phyloP scores from a whole-genome alignment of 2,888 invertebrate species.

The Amblyjoppa proteus region DNA sequence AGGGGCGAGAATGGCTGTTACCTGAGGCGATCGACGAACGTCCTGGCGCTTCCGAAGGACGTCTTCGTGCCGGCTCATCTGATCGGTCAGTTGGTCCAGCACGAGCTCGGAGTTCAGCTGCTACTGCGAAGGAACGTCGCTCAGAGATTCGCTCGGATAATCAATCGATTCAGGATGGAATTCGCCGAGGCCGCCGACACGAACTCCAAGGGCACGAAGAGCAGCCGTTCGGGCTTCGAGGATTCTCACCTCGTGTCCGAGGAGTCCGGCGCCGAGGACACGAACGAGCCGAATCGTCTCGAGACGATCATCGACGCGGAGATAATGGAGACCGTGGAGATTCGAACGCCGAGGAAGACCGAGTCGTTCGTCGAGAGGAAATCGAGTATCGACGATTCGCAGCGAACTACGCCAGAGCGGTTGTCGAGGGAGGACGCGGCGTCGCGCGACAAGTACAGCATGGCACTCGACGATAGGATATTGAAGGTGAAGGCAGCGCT shows the following conservation, averaged over 20 bases:
- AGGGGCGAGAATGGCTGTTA: conserved; percentile 92
- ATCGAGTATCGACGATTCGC: conserved; percentile 81
- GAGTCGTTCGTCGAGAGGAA: conserved; percentile 79
- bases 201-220: conserved; percentile 73
- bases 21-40: conserved; percentile 88
- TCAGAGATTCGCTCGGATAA: conserved; percentile 85
- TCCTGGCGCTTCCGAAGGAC: conserved; percentile 86
- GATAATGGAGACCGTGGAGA: conserved; percentile 73
- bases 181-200: conserved; percentile 74
- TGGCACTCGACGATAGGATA: conserved; percentile 84
- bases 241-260: conserved; percentile 77
- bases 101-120: conserved; percentile 87
- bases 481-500: conserved; percentile 94
- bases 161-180: conserved; percentile 80
- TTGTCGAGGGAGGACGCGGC: conserved; percentile 70
- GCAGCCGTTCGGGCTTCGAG: conserved; percentile 73
- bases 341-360: conserved; percentile 72
- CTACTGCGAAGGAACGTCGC: conserved; percentile 86
- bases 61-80: conserved; percentile 90
- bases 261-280: conserved; percentile 77
- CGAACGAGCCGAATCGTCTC: conserved; percentile 76
- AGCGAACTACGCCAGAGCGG: conserved; percentile 81
- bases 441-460: conserved; percentile 73
- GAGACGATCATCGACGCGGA: conserved; percentile 83
- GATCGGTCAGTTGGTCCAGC: conserved; percentile 93